phyloP scores from a whole-genome alignment of 2,888 invertebrate genomes.

The Venustoraphidia nigricollis region DNA sequence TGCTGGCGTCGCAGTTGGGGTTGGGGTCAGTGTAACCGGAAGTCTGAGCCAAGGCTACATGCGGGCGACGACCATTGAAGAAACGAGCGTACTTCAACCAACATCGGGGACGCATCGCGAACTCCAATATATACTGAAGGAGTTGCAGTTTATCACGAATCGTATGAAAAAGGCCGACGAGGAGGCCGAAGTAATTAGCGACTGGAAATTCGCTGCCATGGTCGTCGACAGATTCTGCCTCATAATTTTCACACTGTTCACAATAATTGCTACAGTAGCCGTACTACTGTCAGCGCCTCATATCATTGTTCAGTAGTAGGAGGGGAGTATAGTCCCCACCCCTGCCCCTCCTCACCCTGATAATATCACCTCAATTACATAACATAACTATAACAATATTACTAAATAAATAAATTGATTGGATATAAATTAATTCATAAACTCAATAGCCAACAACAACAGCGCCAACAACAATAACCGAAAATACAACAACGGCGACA shows the following conservation, averaged over 20 bases:
- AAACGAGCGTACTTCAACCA: constrained; percentile 18
- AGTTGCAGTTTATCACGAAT: constrained; percentile 87
- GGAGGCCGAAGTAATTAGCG: constrained; percentile 82
- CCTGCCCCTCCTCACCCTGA: too few species aligned
- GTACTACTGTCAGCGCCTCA: constrained; percentile 86
- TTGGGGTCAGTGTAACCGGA: constrained; percentile 23
- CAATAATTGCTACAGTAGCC: constrained; percentile 82
- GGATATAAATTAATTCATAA: too few species aligned
- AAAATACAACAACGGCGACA: too few species aligned
- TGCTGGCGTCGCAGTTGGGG: constrained; percentile 44
- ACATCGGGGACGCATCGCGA: constrained; percentile 59
- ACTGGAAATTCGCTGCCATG: constrained; percentile 98
- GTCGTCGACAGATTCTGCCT: constrained; percentile 95
- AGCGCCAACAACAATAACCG: neutral
- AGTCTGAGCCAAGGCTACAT: constrained; percentile 37
- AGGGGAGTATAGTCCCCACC: too few species aligned
- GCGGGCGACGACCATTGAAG: constrained; percentile 67
- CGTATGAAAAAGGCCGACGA: constrained; percentile 91
- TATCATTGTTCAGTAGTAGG: constrained; percentile 76
- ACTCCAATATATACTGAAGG: constrained; percentile 77
- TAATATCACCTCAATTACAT: too few species aligned
- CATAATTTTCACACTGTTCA: constrained; percentile 89
- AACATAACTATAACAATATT: neutral
- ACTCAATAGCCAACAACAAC: neutral
- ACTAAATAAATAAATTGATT: too few species aligned